phyloP scores from a whole-genome alignment of 2,797 vertebrate species.

The Hypotaenidia philippensis region DNA sequence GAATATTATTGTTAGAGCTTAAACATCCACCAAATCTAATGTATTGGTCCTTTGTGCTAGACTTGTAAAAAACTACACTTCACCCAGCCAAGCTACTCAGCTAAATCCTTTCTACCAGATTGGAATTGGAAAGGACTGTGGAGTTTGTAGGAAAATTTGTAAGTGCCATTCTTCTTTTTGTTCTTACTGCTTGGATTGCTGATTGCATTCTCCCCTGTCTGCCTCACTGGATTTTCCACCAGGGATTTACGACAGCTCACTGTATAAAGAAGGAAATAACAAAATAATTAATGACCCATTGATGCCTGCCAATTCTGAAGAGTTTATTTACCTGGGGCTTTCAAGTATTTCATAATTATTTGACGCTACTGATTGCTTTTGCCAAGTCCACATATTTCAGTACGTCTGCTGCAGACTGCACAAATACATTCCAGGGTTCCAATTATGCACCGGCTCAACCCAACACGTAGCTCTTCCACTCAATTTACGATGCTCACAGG shows the following conservation, averaged over 20 bases:
- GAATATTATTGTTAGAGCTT: constrained; percentile 54
- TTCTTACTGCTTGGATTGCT: constrained; percentile 51
- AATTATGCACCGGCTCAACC: not conserved
- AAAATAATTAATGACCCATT: constrained; percentile 75
- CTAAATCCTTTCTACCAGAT: constrained; percentile 58
- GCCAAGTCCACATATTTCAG: constrained; percentile 61
- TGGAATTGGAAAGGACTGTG: constrained; percentile 69
- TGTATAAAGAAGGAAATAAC: constrained; percentile 54
- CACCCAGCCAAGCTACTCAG: constrained; percentile 48
- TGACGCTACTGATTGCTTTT: constrained; percentile 26
- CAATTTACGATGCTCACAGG: constrained; percentile 25
- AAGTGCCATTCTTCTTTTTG: constrained; percentile 59
- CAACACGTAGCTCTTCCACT: constrained; percentile 13
- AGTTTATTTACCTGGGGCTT: constrained; percentile 68
- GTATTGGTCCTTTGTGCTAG: constrained; percentile 32
- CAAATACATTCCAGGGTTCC: constrained; percentile 41
- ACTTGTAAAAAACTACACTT: constrained; percentile 45
- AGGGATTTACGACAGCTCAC: constrained; percentile 51
- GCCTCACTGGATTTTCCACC: constrained; percentile 42
- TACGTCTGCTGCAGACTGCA: not conserved
- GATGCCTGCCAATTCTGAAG: constrained; percentile 65
- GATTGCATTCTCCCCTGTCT: constrained; percentile 46
- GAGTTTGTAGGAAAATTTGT: constrained; percentile 54
- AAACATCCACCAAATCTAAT: constrained; percentile 42
- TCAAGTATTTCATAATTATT: constrained; percentile 71